These are phyloP conservation scores for Drosophila mojavensis DNA, from an alignment of 1,140 invertebrate species.

Conservation along the genomic window DNA sequence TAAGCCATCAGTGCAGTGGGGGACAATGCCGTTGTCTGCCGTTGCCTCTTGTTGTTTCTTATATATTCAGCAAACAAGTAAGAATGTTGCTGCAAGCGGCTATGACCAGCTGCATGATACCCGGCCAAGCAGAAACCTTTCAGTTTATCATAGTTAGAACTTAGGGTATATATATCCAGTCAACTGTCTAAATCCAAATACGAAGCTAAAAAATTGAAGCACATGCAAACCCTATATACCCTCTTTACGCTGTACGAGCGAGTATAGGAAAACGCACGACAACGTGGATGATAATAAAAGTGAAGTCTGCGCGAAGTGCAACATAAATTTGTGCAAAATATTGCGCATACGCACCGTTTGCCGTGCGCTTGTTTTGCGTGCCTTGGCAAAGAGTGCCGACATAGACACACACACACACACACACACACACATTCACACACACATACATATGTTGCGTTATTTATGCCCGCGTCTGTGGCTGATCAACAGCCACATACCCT, in stretches of 20 bases:
- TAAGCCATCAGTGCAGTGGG: neutral
- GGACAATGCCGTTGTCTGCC: neutral
- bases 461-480: constrained; percentile 43
- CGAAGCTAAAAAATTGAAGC: neutral
- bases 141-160: no score
- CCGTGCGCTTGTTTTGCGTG: constrained; percentile 44
- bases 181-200: no score
- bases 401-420: constrained; percentile 26
- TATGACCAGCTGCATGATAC: neutral
- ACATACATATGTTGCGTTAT: constrained; percentile 27
- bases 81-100: neutral
- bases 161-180: no score
- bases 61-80: constrained; percentile 24
- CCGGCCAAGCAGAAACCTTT: neutral
- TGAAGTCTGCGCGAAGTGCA: constrained; percentile 75
- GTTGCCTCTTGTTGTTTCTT: constrained; percentile 42
- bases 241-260: neutral
- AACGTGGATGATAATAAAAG: constrained; percentile 70
- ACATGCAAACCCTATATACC: neutral
- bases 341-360: constrained; percentile 74
- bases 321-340: constrained; percentile 78
- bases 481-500: constrained; percentile 11
- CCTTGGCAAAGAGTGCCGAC: constrained; percentile 44
- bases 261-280: neutral
- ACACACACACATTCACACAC: constrained; percentile 15